Base-by-base conservation (phyloP, 2,888 invertebrate species). In the Netelia fuscicornis region DNA sequence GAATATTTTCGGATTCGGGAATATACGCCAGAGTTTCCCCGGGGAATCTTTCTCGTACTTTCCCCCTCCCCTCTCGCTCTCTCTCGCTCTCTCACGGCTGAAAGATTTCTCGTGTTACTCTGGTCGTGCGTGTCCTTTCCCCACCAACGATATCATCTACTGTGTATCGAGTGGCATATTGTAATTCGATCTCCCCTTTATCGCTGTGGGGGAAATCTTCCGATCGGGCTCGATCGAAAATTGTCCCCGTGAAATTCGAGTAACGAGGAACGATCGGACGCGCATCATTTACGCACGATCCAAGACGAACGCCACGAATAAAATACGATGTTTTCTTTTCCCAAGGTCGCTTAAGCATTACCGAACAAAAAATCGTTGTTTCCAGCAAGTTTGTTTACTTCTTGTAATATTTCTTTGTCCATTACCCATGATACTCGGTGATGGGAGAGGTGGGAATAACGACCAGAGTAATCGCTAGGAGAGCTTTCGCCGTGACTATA, bases 1-100 rank as follows among this genome's bases (percentile, higher is more conserved):
- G 91, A 91, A 92, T 92, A 93, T 93, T 93, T 92, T 91, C 91
- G 90, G 92, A 93, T 92, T 92, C 91, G 91, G 89, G 89, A 92
- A 92, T 82, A 82, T 92, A 91, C 89, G 89, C 88, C 85, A 87
- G 89, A 85, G 65, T 48, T 48, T 75, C 72, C 90, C 90, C 62
- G 75, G 91, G 89, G 92, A 91, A 81, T 84, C 65, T 67, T 42
- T 13, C n/a, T 71, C 30, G 70, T 11, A 6, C 30, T 67, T 44
- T 8, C 52, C n/a, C 6, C 30, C 2, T 17, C 9, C 23, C 6
- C 30, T 44, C 58, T 58, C 58, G 11, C 58, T 44, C 23, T 60
- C 48, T 60, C 44, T 71, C 30, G 60, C 52, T 71, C 25, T 52
- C 60, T 64, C 70, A 54, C 91, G 90, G 89, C 89, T 60, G 84